A percentile compares a stretch with the other conserved stretches of the same genome.
These are phyloP conservation scores for Drosophila prostipennis DNA, from an alignment of 2,888 invertebrate species.

Conservation along the genomic window DNA sequence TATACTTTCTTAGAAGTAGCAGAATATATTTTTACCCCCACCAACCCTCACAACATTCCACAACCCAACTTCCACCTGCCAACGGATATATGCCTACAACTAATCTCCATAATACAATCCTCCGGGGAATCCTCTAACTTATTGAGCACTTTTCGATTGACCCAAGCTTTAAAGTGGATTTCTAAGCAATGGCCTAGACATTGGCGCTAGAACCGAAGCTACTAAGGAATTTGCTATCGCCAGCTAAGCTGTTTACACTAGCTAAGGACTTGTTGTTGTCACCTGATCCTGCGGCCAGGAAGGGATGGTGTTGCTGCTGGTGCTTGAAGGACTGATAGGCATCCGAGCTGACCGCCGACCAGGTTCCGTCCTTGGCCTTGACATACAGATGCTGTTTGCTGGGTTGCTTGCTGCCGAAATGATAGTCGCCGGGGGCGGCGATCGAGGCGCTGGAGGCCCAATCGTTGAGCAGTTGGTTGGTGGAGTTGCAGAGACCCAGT, in stretches of 20 bases:
- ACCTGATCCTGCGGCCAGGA: constrained; percentile 71
- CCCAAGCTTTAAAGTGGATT: constrained; percentile 6
- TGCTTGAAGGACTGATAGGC: constrained; percentile 82
- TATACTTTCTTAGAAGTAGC: too few species aligned
- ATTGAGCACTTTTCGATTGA: constrained; percentile 62
- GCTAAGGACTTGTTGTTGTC: constrained; percentile 63
- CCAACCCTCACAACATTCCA: constrained; percentile 9
- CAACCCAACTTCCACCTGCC: constrained; percentile 29
- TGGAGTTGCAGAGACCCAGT: constrained; percentile 78
- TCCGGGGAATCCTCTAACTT: constrained; percentile 29
- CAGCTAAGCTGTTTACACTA: constrained; percentile 72
- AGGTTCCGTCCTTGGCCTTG: constrained; percentile 84
- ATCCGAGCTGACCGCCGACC: constrained; percentile 83
- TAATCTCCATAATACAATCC: background rate
- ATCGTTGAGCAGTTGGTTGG: constrained; percentile 81
- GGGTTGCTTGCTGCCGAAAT: constrained; percentile 82
- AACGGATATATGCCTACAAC: constrained; percentile 14
- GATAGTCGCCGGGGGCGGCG: constrained; percentile 75
- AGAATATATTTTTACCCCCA: too few species aligned
- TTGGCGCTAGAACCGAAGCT: constrained; percentile 84
- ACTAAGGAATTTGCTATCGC: constrained; percentile 83
- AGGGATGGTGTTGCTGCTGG: constrained; percentile 65
- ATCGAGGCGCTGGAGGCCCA: constrained; percentile 81
- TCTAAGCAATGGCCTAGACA: constrained; percentile 78
- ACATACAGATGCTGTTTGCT: constrained; percentile 83